Base-by-base conservation (phyloP, 2,797 vertebrate genomes). In the Pseudopleuronectes americanus region DNA sequence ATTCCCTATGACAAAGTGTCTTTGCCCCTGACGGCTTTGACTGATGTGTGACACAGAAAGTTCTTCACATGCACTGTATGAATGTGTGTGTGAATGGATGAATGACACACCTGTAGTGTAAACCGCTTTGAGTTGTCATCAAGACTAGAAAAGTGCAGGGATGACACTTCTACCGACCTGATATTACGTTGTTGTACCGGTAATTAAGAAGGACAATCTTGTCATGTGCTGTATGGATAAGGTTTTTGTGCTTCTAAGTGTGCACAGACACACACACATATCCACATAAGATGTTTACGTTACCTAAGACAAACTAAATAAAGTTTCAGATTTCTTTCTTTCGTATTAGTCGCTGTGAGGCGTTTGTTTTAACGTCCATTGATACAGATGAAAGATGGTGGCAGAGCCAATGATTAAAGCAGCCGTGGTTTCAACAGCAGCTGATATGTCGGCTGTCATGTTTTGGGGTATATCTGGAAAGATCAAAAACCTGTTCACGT, bases 391-490 rank as follows among this genome's bases (percentile, higher is more conserved):
- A 90, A 89, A 87, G 77, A 72, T 74, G 73, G 53, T 3, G 71
- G 66, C 64, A 73, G 70, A 67, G 69, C 7, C 7, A 57, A 74
- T 69, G 81, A 89, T 86, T 57, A 89, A 90, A 87, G 89, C 86
- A 31, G 53, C 26, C 26, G 1, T 2, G 63, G 43, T 52, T 79
- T 49, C 77, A 36, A 49, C 61, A 47, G 68, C 67, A 58, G 65
- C 68, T 77, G 81, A 88, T 36, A 47, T 75, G 77, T 72, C 79
- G 71, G 55, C 81, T 79, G 83, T 81, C 89, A 74, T 88, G 79
- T 88, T 31, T 80, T 68, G 60, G 72, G 55, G n/a, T 84, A 60
- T 68, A 80, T 76, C 63, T 55, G 52, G 24, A 67, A 38, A 64
- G 79, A 86, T 84, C 73, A 87, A 81, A 84, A 22, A 19, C 21